Evolutionary conservation across 2,888 invertebrate species (phyloP).

Genomic region (Colostygia pectinataria): DNA sequence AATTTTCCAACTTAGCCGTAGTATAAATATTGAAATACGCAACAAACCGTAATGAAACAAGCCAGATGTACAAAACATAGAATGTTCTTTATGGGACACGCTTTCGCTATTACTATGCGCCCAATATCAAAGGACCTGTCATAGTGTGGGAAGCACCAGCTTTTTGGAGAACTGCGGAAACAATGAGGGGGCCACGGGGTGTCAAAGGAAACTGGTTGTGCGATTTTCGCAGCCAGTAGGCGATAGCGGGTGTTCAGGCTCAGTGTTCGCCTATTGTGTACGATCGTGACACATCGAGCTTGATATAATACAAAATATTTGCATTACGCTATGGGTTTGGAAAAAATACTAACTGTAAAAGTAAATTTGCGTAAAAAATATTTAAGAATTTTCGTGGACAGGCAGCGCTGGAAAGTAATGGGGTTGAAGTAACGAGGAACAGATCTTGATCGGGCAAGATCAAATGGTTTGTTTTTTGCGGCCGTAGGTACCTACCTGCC

Average conservation of each 20-base stretch:
- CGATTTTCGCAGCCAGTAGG: slow-evolving; percentile 48
- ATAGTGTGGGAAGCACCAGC: slow-evolving; percentile 31
- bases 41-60: slow-evolving; percentile 66
- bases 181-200: slow-evolving; percentile 37
- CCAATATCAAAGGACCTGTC: slow-evolving; percentile 60
- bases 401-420: slow-evolving; percentile 21
- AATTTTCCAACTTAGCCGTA: slow-evolving; percentile 40
- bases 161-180: slow-evolving; percentile 44
- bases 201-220: slow-evolving; percentile 45
- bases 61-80: slow-evolving; percentile 74
- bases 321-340: slow-evolving; percentile 40
- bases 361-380: slow-evolving; percentile 30
- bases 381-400: slow-evolving; percentile 28
- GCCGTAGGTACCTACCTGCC: neutral
- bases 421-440: slow-evolving; percentile 31
- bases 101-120: slow-evolving; percentile 66
- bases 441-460: slow-evolving; percentile 29
- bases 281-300: slow-evolving; percentile 55
- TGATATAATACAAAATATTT: slow-evolving; percentile 58
- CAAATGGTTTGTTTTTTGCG: slow-evolving; percentile 17
- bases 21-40: slow-evolving; percentile 50
- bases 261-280: slow-evolving; percentile 51
- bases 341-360: slow-evolving; percentile 37
- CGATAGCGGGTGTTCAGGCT: slow-evolving; percentile 51
- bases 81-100: slow-evolving; percentile 75